These are phyloP conservation scores for Rattus norvegicus DNA, from an alignment of 2,113 vertebrate genomes.

Conservation along the genomic window DNA sequence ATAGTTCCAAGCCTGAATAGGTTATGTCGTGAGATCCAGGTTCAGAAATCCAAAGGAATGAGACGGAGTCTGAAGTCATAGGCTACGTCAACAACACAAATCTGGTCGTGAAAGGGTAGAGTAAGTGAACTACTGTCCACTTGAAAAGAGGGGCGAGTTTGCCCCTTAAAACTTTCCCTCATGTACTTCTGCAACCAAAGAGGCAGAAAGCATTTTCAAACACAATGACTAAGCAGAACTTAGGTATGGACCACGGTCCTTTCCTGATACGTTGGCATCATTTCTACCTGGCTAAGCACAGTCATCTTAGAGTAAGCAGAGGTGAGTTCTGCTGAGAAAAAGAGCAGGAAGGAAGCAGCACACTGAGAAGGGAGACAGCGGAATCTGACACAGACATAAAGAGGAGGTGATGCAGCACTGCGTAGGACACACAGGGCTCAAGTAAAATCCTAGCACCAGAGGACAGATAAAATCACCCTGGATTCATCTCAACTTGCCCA, in stretches of 20 bases:
- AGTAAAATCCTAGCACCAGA: neutral
- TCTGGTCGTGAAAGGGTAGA: no score
- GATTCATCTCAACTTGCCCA: neutral
- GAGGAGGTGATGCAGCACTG: neutral
- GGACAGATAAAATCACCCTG: conserved; percentile 2
- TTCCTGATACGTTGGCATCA: neutral
- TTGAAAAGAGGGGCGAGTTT: neutral
- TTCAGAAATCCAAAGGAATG: neutral
- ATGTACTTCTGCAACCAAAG: neutral
- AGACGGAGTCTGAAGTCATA: conserved; percentile 18
- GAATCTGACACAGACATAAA: neutral
- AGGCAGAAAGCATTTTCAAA: conserved; percentile 31
- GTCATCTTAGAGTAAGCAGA: neutral
- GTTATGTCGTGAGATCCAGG: neutral
- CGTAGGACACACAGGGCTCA: neutral
- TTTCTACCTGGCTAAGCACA: neutral
- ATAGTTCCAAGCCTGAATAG: neutral
- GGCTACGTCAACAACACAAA: neutral
- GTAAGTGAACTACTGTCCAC: neutral
- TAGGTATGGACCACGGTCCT: neutral
- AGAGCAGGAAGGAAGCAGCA: neutral
- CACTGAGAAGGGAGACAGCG: neutral
- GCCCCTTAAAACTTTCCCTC: conserved; percentile 18
- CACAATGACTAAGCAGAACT: neutral
- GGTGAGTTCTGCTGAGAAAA: neutral